Conservation (phyloP, 2,797 vertebrate species). For the Cuniculus paca region DNA sequence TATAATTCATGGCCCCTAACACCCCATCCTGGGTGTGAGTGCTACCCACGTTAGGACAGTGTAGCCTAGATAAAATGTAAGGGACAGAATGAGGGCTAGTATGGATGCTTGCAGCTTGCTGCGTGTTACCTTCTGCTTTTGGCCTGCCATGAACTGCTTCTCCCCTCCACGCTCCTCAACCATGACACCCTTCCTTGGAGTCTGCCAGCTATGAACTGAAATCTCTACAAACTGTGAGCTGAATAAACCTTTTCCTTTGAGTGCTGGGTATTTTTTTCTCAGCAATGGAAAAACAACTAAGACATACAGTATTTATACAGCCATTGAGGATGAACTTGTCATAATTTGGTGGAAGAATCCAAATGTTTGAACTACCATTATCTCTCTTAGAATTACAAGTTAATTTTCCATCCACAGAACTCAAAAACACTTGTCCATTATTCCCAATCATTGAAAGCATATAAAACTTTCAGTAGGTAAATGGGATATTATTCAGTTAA, state of each 20-base stretch:
- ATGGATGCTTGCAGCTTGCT: not conserved
- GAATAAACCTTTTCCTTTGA: not conserved
- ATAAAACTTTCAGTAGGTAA: constrained; percentile 32
- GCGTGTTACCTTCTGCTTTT: not conserved
- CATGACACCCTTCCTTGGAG: not conserved
- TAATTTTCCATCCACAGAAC: not conserved
- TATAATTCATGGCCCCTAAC: not conserved
- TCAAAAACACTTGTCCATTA: constrained; percentile 4
- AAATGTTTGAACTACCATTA: constrained; percentile 40
- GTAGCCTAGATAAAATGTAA: not conserved
- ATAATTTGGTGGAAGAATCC: not conserved
- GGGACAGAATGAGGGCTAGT: not conserved
- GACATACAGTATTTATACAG: not conserved
- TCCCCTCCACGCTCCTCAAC: too few species aligned
- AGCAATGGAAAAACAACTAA: not conserved
- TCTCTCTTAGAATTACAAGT: not conserved
- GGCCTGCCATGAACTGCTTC: not conserved
- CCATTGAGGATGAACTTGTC: not conserved
- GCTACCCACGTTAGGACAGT: not conserved
- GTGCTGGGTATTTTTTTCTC: not conserved
- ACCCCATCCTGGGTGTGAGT: not conserved
- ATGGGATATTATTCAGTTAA: not conserved
- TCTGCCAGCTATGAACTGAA: not conserved
- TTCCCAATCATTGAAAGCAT: not conserved
- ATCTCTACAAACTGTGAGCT: not conserved